phyloP scores from a whole-genome alignment of 2,888 invertebrate species.

The Fragum sueziense region DNA sequence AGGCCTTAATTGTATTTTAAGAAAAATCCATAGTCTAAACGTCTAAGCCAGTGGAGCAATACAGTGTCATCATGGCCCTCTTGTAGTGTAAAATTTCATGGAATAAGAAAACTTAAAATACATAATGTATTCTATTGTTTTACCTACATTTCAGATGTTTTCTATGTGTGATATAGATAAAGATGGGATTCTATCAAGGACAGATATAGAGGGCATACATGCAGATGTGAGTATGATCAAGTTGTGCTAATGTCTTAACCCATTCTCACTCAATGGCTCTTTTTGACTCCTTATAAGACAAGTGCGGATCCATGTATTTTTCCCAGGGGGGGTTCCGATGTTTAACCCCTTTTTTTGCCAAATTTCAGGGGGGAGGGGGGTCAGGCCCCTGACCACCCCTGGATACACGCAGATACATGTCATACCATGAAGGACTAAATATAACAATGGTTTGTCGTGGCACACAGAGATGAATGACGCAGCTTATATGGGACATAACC shows the following conservation, averaged over 20 bases:
- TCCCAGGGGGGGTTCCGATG: too few relatives aligned
- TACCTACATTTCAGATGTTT: slow-evolving; percentile 49
- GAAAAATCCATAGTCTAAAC: too few relatives aligned
- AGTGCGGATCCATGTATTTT: not conserved
- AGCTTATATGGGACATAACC: too few relatives aligned
- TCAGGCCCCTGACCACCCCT: too few relatives aligned
- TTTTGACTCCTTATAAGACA: not conserved
- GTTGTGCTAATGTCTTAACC: not conserved
- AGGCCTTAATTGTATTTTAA: too few relatives aligned
- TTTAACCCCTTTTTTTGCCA: not conserved
- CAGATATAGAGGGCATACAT: slow-evolving; percentile 31
- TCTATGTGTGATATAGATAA: slow-evolving; percentile 45
- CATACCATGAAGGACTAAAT: not conserved
- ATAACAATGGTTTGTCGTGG: too few relatives aligned
- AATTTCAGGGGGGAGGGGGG: too few relatives aligned
- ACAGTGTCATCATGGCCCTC: too few relatives aligned
- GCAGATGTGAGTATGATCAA: slow-evolving; percentile 23
- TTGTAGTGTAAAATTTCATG: not conserved
- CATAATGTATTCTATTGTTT: too few relatives aligned
- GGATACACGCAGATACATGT: not conserved
- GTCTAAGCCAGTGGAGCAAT: too few relatives aligned
- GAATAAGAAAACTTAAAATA: too few relatives aligned
- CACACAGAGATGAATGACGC: too few relatives aligned
- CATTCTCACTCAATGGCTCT: not conserved
- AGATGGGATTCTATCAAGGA: slow-evolving; percentile 41